Conservation (phyloP, 2,797 vertebrate species). For the Paedocypris micromegethes region DNA sequence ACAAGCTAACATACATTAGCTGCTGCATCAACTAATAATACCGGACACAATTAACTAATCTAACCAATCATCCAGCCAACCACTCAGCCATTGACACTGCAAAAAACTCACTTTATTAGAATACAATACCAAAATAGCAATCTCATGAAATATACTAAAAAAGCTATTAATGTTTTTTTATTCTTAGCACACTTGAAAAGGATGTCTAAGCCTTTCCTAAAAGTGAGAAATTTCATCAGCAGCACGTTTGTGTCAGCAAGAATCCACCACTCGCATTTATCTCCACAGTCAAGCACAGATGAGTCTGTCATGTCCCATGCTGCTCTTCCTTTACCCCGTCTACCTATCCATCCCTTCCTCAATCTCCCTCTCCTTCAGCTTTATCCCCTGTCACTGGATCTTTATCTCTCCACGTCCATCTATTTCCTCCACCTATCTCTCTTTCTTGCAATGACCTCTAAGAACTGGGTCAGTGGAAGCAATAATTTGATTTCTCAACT, state of each 20-base stretch:
- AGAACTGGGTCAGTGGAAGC: neutral
- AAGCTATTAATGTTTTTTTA: neutral
- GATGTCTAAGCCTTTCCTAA: neutral
- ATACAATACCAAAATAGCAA: no score
- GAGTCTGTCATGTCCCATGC: neutral
- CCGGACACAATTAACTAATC: no score
- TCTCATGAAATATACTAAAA: no score
- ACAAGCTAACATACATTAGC: no score
- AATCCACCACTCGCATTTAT: neutral
- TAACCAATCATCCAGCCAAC: no score
- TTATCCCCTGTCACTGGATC: neutral
- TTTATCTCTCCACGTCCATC: conserved; percentile 7
- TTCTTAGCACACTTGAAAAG: neutral
- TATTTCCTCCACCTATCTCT: neutral
- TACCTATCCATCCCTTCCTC: neutral
- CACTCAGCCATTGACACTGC: no score
- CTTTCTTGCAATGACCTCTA: neutral
- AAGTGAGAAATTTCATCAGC: neutral
- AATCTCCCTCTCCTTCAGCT: conserved; percentile 3
- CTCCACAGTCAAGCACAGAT: neutral
- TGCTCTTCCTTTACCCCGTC: conserved; percentile 2
- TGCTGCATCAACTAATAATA: no score
- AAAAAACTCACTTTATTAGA: no score
- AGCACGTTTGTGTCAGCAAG: neutral
- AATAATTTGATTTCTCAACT: no score